These are phyloP conservation scores for Chlorospingus semifuscus DNA, from an alignment of 2,797 vertebrate species.

Conservation along the genomic window DNA sequence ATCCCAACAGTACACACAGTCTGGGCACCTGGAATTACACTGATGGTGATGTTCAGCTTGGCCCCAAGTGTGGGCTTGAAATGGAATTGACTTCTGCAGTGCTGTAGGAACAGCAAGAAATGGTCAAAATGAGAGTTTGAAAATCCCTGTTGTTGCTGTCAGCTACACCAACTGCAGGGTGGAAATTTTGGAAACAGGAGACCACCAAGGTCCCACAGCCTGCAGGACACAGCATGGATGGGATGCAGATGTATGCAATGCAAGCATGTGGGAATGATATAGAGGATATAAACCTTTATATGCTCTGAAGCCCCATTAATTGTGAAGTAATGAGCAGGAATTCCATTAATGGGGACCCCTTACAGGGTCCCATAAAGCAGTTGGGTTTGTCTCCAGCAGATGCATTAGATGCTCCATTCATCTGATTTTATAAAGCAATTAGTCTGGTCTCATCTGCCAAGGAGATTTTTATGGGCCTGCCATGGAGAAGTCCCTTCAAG, in stretches of 20 bases:
- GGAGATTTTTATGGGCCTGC: not conserved
- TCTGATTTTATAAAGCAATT: not conserved
- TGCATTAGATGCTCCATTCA: not conserved
- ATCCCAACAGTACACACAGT: not conserved
- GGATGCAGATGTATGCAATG: fast-evolving
- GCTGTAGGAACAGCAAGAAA: not conserved
- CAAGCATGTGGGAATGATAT: not conserved
- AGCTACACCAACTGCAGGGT: not conserved
- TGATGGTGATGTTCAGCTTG: not conserved
- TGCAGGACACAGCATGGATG: not conserved
- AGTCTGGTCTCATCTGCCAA: not conserved
- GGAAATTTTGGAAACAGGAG: not conserved
- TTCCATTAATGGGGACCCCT: not conserved
- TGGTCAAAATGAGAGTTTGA: not conserved
- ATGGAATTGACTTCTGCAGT: not conserved
- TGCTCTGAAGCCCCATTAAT: not conserved
- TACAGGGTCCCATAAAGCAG: not conserved
- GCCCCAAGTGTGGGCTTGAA: not conserved
- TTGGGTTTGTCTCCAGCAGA: not conserved
- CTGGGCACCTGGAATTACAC: not conserved
- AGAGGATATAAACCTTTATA: not conserved
- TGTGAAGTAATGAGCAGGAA: not conserved
- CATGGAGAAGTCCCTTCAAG: not conserved
- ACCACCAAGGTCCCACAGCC: not conserved
- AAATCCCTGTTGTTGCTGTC: not conserved